phyloP scores from a whole-genome alignment of 2,888 invertebrate genomes.

The Ormia ochracea region DNA sequence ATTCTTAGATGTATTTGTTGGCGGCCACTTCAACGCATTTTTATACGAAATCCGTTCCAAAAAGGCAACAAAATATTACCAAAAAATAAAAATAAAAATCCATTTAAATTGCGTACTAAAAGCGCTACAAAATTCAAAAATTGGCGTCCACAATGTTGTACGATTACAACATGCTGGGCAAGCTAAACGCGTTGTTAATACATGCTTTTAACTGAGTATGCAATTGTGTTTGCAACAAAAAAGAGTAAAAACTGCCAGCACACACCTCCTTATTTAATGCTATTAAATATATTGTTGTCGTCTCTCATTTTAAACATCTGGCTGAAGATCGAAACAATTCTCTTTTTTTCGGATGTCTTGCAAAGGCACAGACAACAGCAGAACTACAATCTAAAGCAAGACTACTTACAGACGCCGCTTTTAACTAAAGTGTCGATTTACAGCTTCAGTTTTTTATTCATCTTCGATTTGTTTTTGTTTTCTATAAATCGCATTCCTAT shows the following conservation, averaged over 20 bases:
- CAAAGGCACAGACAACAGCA: constrained; percentile 1
- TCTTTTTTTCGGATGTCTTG: not conserved
- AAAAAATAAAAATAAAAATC: constrained; percentile 19
- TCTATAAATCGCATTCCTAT: constrained; percentile 41
- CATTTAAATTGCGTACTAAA: constrained; percentile 57
- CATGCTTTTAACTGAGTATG: constrained; percentile 55
- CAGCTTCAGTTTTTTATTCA: constrained; percentile 43
- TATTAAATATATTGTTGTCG: constrained; percentile 55
- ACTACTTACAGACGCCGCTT: constrained; percentile 58
- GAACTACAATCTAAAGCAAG: constrained; percentile 43
- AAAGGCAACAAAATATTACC: too few species aligned
- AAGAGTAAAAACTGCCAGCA: not conserved
- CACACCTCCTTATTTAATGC: constrained; percentile 46
- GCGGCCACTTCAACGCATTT: constrained; percentile 57
- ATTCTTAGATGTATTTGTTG: constrained; percentile 42
- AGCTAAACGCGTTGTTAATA: constrained; percentile 58
- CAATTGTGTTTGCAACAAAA: constrained; percentile 44
- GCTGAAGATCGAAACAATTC: constrained; percentile 55
- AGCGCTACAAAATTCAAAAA: constrained; percentile 33
- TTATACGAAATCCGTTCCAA: constrained; percentile 20
- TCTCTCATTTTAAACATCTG: constrained; percentile 61
- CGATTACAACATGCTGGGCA: constrained; percentile 59
- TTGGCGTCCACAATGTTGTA: constrained; percentile 59
- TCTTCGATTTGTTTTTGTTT: constrained; percentile 31
- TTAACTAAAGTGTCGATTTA: constrained; percentile 67